phyloP scores from a whole-genome alignment of 2,113 vertebrate species.

The Arizona elegans region DNA sequence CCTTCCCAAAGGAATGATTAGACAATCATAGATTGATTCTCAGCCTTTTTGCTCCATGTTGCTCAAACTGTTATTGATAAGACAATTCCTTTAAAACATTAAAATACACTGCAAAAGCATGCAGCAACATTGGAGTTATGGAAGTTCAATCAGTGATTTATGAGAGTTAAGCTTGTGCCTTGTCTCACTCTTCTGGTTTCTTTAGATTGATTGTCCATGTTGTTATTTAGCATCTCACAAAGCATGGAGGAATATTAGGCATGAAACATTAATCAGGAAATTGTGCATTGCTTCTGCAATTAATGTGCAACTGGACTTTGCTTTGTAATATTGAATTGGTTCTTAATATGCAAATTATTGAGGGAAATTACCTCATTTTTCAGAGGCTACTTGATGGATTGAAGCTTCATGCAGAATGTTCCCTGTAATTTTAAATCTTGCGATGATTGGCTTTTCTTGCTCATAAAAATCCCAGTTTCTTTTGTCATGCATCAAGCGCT shows the following conservation, averaged over 20 bases:
- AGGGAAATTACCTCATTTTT: constrained; percentile 97
- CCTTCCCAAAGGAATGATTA: constrained; percentile 5
- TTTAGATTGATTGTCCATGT: constrained; percentile 70
- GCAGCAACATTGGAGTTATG: constrained; percentile 37
- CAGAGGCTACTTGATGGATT: constrained; percentile 86
- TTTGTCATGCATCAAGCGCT: constrained; percentile 42
- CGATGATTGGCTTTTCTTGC: constrained; percentile 57
- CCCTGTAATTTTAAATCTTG: constrained; percentile 68
- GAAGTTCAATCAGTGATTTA: constrained; percentile 53
- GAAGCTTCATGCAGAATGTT: constrained; percentile 71
- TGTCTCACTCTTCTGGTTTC: constrained; percentile 47
- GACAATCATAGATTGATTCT: neutral
- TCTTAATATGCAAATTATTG: constrained; percentile 97
- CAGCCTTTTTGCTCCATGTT: constrained; percentile 18
- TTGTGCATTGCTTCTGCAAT: constrained; percentile 96
- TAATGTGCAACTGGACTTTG: constrained; percentile 93
- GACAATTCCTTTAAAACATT: constrained; percentile 41
- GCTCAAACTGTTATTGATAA: constrained; percentile 48
- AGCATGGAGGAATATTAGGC: constrained; percentile 69
- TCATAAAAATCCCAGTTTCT: constrained; percentile 50
- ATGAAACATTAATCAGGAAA: constrained; percentile 99
- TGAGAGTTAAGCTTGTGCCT: constrained; percentile 33
- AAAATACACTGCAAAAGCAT: constrained; percentile 19
- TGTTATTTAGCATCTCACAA: constrained; percentile 76
- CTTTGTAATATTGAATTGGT: constrained; percentile 91